phyloP scores from a whole-genome alignment of 2,113 vertebrate species.

The Hystrix brachyura region DNA sequence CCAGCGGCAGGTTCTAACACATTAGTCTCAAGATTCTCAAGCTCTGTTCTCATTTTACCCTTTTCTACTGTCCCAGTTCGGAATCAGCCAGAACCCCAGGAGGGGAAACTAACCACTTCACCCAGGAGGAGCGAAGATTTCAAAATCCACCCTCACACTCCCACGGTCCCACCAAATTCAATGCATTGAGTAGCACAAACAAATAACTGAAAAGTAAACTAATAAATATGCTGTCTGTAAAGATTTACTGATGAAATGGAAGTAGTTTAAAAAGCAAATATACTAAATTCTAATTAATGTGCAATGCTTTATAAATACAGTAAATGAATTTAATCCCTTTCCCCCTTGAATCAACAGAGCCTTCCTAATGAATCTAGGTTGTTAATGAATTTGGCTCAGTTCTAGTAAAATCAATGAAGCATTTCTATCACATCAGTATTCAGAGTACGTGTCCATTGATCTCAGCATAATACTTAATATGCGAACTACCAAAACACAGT shows the following conservation, averaged over 20 bases:
- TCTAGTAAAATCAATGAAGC: conserved; percentile 75
- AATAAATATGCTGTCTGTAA: conserved; percentile 65
- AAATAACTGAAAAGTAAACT: conserved; percentile 63
- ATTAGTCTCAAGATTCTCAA: neutral
- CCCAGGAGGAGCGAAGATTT: neutral
- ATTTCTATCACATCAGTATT: conserved; percentile 77
- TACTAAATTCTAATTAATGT: conserved; percentile 74
- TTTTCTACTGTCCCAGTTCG: neutral
- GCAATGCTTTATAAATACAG: conserved; percentile 70
- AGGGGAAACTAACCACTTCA: neutral
- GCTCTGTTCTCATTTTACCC: neutral
- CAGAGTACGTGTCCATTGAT: conserved; percentile 49
- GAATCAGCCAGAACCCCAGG: neutral
- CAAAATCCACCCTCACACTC: neutral
- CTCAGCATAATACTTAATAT: conserved; percentile 57
- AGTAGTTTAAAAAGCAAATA: conserved; percentile 63
- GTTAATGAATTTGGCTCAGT: conserved; percentile 77
- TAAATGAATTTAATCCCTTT: conserved; percentile 66
- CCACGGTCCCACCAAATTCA: conserved; percentile 20
- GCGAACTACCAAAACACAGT: conserved; percentile 55
- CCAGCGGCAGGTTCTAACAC: neutral
- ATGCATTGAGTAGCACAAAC: neutral
- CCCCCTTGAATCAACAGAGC: conserved; percentile 71
- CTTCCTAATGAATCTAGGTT: conserved; percentile 78
- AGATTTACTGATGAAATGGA: conserved; percentile 58